A percentile compares a stretch with the other conserved stretches of the same genome.
These are phyloP conservation scores for Parnassius glacialis DNA, from an alignment of 2,888 invertebrate species.

Conservation along the genomic window DNA sequence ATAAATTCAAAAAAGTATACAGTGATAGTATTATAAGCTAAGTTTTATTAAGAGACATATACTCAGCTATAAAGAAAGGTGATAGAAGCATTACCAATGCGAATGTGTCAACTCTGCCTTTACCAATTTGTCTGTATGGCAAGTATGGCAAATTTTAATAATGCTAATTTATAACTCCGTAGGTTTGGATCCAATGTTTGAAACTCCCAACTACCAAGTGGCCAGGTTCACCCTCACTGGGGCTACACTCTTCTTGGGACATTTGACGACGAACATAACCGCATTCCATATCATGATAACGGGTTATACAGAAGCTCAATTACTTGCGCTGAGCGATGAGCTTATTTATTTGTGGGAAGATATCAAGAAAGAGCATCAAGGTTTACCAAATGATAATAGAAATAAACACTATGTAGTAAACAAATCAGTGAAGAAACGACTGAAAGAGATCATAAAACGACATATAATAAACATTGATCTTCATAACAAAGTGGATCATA, in stretches of 20 bases:
- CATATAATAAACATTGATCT: slow-evolving; percentile 41
- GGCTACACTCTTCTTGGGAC: slow-evolving; percentile 38
- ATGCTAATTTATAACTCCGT: too few species aligned
- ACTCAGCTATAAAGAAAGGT: too few species aligned
- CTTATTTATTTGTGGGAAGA: slow-evolving; percentile 43
- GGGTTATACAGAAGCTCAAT: slow-evolving; percentile 52
- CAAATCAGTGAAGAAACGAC: slow-evolving; percentile 34
- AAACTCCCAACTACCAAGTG: slow-evolving; percentile 52
- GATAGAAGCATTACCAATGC: too few species aligned
- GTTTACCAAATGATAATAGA: neutral
- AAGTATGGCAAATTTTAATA: too few species aligned
- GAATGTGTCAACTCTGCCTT: too few species aligned
- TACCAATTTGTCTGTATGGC: too few species aligned
- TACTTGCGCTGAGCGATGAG: slow-evolving; percentile 47
- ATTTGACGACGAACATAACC: slow-evolving; percentile 41
- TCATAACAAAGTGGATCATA: slow-evolving; percentile 37
- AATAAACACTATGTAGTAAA: slow-evolving; percentile 32
- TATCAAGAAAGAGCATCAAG: slow-evolving; percentile 26
- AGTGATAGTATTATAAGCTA: too few species aligned
- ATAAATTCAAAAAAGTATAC: too few species aligned
- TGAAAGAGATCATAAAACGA: slow-evolving; percentile 39
- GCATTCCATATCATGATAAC: slow-evolving; percentile 42
- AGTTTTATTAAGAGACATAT: too few species aligned
- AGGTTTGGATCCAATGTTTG: slow-evolving; percentile 53
- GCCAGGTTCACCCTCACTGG: slow-evolving; percentile 34